A percentile compares a stretch with the other conserved stretches of the same genome.
Evolutionary conservation across 1,140 invertebrate genomes (phyloP).

Genomic region (Fopius arisanus): DNA sequence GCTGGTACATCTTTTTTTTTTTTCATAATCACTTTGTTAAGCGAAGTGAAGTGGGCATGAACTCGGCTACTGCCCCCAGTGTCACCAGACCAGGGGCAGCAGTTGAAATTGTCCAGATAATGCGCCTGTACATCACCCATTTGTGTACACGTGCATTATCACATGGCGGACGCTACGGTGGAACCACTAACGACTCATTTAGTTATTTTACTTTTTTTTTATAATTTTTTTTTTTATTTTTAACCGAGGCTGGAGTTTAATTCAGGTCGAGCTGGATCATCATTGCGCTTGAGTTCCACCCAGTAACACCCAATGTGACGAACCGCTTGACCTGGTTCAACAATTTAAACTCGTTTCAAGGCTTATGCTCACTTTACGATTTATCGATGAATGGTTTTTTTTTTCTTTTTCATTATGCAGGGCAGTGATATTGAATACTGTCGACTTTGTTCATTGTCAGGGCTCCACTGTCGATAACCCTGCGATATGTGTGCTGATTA

Average conservation of each 20-base stretch:
- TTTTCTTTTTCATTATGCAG: neutral
- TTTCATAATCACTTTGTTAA: neutral
- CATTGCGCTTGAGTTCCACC: neutral
- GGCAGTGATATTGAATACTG: neutral
- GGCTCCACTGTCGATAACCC: constrained; percentile 3
- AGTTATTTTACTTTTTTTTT: constrained; percentile 8
- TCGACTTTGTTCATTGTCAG: neutral
- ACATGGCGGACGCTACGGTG: constrained; percentile 4
- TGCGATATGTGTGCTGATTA: neutral
- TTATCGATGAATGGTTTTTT: neutral
- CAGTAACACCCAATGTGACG: neutral
- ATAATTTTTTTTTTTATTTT: neutral
- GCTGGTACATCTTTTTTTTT: neutral
- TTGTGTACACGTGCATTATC: neutral
- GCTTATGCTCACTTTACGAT: neutral
- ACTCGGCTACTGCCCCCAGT: neutral
- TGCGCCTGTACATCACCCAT: neutral
- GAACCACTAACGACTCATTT: constrained; percentile 15
- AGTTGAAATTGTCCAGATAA: constrained; percentile 3
- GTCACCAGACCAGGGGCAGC: neutral
- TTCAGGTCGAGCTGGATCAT: constrained; percentile 32
- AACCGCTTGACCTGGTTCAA: constrained; percentile 29
- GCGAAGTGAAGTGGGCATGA: neutral
- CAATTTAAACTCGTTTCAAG: neutral
- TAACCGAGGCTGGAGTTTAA: neutral